These are phyloP conservation scores for Narcine bancroftii DNA, from an alignment of 2,113 vertebrate genomes.

Conservation along the genomic window DNA sequence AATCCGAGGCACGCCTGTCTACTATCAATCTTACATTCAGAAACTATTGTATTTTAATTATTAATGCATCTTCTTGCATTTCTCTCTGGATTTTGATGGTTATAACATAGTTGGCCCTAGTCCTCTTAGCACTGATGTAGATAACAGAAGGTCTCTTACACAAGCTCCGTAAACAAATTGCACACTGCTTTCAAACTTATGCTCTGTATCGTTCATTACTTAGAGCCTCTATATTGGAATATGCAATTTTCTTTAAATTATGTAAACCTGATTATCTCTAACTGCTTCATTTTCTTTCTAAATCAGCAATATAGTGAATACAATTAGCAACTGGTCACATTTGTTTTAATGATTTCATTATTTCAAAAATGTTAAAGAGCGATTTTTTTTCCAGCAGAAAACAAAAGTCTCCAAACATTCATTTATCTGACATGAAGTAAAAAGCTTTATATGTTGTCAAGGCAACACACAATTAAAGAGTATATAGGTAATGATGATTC, in stretches of 20 bases:
- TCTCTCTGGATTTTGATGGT: background rate
- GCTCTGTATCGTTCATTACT: background rate
- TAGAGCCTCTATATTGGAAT: background rate
- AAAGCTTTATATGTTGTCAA: background rate
- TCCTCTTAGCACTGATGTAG: background rate
- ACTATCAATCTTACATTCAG: background rate
- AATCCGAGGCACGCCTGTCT: background rate
- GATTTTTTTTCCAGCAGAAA: background rate
- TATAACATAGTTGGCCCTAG: background rate
- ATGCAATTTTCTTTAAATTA: background rate
- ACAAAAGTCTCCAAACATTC: background rate
- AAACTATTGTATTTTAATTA: constrained; percentile 12
- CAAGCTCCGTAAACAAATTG: background rate
- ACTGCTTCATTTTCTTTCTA: background rate
- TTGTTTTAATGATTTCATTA: background rate
- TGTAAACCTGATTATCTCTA: background rate
- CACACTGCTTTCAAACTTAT: background rate
- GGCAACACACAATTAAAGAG: background rate
- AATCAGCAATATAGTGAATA: background rate
- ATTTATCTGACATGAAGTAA: background rate
- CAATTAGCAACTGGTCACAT: background rate
- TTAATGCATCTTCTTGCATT: background rate
- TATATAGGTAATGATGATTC: background rate
- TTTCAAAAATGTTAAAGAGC: background rate
- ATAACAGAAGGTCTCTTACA: background rate